These are phyloP conservation scores for Lasiommata megera DNA, from an alignment of 2,888 invertebrate species.

Conservation along the genomic window DNA sequence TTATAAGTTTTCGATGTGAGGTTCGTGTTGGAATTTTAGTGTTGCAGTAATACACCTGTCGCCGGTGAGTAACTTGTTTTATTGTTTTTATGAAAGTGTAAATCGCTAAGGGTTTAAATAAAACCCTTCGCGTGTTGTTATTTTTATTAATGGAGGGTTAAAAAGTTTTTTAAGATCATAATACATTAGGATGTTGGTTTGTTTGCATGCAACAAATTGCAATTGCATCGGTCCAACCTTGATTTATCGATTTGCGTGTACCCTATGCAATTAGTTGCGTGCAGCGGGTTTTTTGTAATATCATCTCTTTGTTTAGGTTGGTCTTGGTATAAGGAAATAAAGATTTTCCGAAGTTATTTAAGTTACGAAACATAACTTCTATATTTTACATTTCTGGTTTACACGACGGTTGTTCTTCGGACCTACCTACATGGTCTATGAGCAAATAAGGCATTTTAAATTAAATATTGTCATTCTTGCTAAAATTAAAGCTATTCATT, in stretches of 20 bases:
- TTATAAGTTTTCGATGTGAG: conserved; percentile 18
- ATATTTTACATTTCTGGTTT: too few species aligned
- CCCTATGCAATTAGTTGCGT: conserved; percentile 7
- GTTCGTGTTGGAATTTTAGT: conserved; percentile 35
- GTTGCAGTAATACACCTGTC: conserved; percentile 54
- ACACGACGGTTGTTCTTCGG: too few species aligned
- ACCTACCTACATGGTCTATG: too few species aligned
- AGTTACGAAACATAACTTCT: neutral
- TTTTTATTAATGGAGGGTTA: neutral
- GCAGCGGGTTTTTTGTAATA: neutral
- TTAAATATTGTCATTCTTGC: too few species aligned
- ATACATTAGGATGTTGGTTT: neutral
- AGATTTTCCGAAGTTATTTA: neutral
- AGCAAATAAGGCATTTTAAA: too few species aligned
- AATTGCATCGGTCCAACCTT: conserved; percentile 54
- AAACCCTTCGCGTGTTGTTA: neutral
- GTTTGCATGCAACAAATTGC: conserved; percentile 45
- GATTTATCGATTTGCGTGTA: conserved; percentile 57
- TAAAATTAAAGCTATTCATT: too few species aligned
- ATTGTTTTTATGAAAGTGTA: conserved; percentile 11
- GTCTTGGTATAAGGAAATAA: neutral
- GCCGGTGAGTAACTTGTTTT: conserved; percentile 56
- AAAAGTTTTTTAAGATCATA: neutral
- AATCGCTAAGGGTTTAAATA: neutral
- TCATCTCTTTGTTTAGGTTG: conserved; percentile 20